Conservation (phyloP, 53 echinoderm and acorn worm genomes). For the Luidia sarsii region DNA sequence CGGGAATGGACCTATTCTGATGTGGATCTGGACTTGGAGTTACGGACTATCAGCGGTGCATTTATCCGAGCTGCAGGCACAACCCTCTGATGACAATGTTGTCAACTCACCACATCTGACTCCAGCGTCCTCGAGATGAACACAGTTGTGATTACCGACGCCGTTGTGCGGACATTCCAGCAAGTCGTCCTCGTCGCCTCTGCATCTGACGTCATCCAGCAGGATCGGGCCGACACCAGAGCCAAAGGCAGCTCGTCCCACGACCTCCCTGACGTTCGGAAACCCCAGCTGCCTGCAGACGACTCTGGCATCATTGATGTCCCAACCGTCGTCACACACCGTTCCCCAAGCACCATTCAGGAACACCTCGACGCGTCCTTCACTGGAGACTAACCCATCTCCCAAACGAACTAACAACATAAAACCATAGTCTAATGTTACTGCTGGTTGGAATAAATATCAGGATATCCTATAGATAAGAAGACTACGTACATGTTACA, state of each 20-base stretch:
- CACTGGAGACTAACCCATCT: neutral
- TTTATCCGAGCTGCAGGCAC: neutral
- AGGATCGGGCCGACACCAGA: neutral
- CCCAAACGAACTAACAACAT: slow-evolving; percentile 19
- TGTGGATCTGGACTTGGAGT: neutral
- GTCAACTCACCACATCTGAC: neutral
- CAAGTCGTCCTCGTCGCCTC: neutral
- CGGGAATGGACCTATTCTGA: neutral
- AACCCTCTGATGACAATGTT: neutral
- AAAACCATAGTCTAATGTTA: neutral
- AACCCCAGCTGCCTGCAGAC: slow-evolving; percentile 22
- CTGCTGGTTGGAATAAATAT: neutral
- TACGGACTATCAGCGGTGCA: neutral
- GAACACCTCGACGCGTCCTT: slow-evolving; percentile 25
- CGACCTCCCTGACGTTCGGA: neutral
- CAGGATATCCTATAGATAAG: neutral
- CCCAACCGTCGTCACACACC: slow-evolving; percentile 19
- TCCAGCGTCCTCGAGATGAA: slow-evolving; percentile 17
- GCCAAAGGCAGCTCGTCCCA: neutral
- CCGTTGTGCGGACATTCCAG: slow-evolving; percentile 3
- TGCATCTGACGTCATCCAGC: slow-evolving; percentile 10
- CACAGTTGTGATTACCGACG: slow-evolving; percentile 14
- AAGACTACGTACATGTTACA: neutral
- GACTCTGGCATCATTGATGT: neutral
- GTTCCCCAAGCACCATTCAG: slow-evolving; percentile 29